These are phyloP conservation scores for Loris lydekkerianus DNA, from an alignment of 2,797 vertebrate species.

Conservation along the genomic window DNA sequence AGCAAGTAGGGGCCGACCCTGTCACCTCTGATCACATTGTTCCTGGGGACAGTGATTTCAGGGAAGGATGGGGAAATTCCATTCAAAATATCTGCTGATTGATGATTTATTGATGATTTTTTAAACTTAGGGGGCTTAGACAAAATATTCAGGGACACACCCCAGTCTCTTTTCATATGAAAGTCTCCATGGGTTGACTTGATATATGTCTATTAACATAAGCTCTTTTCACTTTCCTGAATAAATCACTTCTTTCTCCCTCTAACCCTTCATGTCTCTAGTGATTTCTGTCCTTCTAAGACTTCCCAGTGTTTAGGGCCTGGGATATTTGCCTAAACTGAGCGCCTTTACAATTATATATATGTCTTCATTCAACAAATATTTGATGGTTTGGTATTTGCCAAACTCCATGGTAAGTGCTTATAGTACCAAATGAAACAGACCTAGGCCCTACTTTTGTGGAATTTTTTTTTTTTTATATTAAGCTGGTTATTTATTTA, in stretches of 20 bases:
- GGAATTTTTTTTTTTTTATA: background rate
- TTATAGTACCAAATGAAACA: background rate
- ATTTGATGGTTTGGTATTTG: background rate
- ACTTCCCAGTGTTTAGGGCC: background rate
- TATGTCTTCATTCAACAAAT: background rate
- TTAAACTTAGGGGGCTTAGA: background rate
- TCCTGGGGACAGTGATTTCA: background rate
- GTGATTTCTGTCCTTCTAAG: background rate
- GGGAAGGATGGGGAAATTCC: background rate
- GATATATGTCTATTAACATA: background rate
- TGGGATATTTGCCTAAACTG: background rate
- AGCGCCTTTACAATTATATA: background rate
- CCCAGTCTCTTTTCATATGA: background rate
- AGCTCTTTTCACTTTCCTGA: background rate
- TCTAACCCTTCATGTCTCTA: background rate
- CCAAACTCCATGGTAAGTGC: background rate
- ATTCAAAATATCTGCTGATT: background rate
- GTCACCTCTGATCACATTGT: background rate
- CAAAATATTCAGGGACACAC: background rate
- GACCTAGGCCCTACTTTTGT: background rate
- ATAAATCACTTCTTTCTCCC: background rate
- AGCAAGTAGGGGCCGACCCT: fast-evolving
- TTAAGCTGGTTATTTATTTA: no score
- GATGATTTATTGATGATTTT: background rate
- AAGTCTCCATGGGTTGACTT: background rate